phyloP scores from a whole-genome alignment of 2,113 vertebrate species.

The Syngnathus typhle region DNA sequence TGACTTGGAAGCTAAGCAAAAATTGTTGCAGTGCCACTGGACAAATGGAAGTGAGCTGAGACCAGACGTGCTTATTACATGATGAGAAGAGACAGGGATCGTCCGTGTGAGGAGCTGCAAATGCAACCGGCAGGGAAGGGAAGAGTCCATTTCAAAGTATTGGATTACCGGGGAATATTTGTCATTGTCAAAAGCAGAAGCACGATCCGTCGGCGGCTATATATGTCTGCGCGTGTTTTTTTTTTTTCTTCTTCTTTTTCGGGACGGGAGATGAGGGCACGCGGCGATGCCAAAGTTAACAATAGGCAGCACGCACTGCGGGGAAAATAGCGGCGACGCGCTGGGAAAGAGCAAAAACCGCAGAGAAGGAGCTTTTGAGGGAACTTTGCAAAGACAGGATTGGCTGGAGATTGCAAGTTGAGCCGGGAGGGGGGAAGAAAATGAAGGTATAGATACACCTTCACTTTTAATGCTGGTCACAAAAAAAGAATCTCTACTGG shows the following conservation, averaged over 20 bases:
- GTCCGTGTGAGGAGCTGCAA: constrained; percentile 5
- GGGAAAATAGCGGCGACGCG: constrained; percentile 33
- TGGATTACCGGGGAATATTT: constrained; percentile 9
- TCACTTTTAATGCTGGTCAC: background rate
- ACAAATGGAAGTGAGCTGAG: constrained; percentile 15
- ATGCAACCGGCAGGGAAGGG: background rate
- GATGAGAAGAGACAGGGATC: constrained; percentile 23
- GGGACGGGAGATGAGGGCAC: background rate
- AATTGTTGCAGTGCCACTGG: constrained; percentile 23
- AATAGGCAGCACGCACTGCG: constrained; percentile 41
- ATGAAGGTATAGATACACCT: constrained; percentile 21
- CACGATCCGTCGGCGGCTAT: background rate
- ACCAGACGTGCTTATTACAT: background rate
- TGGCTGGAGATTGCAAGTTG: background rate
- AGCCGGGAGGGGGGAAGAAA: background rate
- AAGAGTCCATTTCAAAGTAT: background rate
- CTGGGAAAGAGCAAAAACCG: constrained; percentile 35
- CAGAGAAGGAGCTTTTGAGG: constrained; percentile 10
- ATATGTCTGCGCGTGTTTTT: background rate
- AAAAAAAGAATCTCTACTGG: no score
- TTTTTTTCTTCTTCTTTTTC: no score
- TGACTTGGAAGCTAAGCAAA: constrained; percentile 32
- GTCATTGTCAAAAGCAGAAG: constrained; percentile 5
- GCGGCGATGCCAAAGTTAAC: constrained; percentile 55
- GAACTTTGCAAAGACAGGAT: constrained; percentile 14